Percentiles rank a stretch among this genome's conserved stretches.
Evolutionary conservation across 2,113 vertebrate species (phyloP).

Genomic region (Steatornis caripensis): DNA sequence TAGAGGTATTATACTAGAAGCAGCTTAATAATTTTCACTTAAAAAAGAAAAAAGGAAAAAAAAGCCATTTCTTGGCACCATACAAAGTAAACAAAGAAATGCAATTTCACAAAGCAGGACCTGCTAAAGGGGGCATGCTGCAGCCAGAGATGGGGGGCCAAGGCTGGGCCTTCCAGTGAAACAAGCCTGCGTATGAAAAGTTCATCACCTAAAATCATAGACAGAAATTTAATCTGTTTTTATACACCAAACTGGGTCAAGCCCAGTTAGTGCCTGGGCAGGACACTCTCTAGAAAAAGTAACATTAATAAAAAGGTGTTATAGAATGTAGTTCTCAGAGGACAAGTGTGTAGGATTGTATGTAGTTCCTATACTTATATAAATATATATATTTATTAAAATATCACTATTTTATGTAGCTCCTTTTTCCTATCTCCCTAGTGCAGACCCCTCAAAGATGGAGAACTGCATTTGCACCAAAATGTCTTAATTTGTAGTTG

Average conservation of each 20-base stretch:
- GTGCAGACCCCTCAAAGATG: not conserved
- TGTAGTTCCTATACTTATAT: not conserved
- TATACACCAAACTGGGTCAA: not conserved
- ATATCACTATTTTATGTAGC: not conserved
- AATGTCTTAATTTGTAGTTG: not conserved
- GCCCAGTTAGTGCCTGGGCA: not conserved
- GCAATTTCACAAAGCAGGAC: not conserved
- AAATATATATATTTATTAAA: too few species aligned
- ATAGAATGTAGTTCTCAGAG: not conserved
- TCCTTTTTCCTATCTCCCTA: not conserved
- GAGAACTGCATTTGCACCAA: not conserved
- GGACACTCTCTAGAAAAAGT: not conserved
- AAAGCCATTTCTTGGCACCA: not conserved
- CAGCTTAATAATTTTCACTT: constrained; percentile 39
- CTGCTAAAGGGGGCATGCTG: not conserved
- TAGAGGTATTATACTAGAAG: constrained; percentile 42
- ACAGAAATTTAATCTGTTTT: not conserved
- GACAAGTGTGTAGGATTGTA: not conserved
- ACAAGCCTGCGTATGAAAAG: not conserved
- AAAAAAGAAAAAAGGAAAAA: not conserved
- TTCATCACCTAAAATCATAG: not conserved
- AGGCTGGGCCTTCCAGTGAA: not conserved
- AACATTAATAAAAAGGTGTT: not conserved
- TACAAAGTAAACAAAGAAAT: constrained; percentile 5
- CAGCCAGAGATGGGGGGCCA: not conserved